These are phyloP conservation scores for Notarius quadriscutis DNA, from an alignment of 2,113 vertebrate species.

Conservation along the genomic window DNA sequence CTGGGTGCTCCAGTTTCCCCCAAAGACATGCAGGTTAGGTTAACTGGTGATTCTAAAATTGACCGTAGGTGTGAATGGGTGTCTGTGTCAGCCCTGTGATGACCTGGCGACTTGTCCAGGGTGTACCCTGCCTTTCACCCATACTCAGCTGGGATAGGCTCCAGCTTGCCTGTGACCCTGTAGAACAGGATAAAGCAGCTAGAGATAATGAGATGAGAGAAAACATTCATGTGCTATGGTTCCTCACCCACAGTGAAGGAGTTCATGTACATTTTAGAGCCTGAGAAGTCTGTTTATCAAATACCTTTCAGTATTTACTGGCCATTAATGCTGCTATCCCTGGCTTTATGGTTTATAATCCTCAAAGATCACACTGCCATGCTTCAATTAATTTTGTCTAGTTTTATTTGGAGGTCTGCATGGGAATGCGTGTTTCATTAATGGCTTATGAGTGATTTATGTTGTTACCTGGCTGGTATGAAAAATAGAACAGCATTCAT, in stretches of 20 bases:
- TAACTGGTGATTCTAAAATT: no score
- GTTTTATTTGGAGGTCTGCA: slow-evolving; percentile 65
- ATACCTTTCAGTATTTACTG: slow-evolving; percentile 51
- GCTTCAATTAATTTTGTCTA: slow-evolving; percentile 71
- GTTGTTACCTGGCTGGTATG: slow-evolving; percentile 47
- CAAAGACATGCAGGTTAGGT: no score
- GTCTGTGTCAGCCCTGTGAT: no score
- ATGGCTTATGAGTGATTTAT: slow-evolving; percentile 56
- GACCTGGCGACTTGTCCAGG: no score
- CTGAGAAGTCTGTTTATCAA: slow-evolving; percentile 68
- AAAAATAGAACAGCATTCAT: slow-evolving; percentile 33
- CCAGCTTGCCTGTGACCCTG: no score
- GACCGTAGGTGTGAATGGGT: no score
- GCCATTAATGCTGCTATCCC: slow-evolving; percentile 55
- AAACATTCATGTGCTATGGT: slow-evolving; percentile 21
- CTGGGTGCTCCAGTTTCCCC: no score
- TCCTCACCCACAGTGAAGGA: background rate
- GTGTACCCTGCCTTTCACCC: no score
- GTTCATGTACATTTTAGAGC: slow-evolving; percentile 58
- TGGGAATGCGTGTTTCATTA: slow-evolving; percentile 60
- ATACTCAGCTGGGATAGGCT: no score
- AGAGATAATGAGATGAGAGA: no score
- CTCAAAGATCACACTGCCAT: slow-evolving; percentile 66
- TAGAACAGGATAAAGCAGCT: no score
- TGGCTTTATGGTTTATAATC: slow-evolving; percentile 71